These are phyloP conservation scores for Orthonyx spaldingii DNA, from an alignment of 2,113 vertebrate species.

Conservation along the genomic window DNA sequence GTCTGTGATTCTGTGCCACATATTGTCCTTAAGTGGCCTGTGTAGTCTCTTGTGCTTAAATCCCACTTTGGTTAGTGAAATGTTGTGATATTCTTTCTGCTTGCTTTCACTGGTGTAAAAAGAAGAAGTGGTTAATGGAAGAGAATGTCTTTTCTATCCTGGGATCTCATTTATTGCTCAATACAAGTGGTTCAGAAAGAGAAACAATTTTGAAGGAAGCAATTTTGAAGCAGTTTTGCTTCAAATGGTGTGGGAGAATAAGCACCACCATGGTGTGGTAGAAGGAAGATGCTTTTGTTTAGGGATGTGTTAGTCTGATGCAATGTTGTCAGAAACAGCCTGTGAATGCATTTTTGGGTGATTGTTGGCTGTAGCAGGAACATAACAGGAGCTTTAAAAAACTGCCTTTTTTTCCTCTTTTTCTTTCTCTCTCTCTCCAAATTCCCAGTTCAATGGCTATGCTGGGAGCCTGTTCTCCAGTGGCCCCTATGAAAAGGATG, in stretches of 20 bases:
- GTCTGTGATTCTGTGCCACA: background rate
- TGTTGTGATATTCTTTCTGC: background rate
- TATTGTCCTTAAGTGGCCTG: background rate
- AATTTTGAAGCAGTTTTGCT: background rate
- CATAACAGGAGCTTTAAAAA: background rate
- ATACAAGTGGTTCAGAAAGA: background rate
- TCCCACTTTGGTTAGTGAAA: background rate
- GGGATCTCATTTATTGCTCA: background rate
- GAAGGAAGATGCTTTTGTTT: background rate
- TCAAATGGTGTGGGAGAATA: background rate
- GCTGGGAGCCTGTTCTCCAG: constrained; percentile 97
- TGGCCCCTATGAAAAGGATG: constrained; percentile 96
- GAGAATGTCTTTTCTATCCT: background rate
- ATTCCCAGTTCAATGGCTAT: constrained; percentile 91
- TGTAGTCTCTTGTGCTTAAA: background rate
- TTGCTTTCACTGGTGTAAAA: background rate
- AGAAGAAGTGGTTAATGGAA: background rate
- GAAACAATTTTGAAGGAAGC: background rate
- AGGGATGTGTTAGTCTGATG: background rate
- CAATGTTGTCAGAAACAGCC: background rate
- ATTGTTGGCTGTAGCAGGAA: background rate
- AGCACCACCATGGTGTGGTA: background rate
- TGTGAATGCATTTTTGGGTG: background rate
- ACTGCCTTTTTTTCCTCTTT: fast-evolving
- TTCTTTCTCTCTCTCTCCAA: background rate